Percentiles rank a stretch among this genome's conserved stretches.
Evolutionary conservation across 2,113 vertebrate genomes (phyloP).

Genomic region (Geococcyx californianus): DNA sequence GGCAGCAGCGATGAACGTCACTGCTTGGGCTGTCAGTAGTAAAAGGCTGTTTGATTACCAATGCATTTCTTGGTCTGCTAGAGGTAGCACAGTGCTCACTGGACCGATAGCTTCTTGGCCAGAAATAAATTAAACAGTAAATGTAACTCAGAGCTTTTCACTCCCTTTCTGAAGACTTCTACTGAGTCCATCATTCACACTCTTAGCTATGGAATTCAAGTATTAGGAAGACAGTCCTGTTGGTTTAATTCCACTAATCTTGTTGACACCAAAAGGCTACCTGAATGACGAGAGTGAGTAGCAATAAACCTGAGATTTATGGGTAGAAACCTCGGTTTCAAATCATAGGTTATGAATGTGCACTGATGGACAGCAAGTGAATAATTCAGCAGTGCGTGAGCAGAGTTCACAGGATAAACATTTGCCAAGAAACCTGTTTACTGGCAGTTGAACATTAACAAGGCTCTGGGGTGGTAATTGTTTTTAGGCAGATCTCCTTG

Average conservation of each 20-base stretch:
- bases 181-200: neutral
- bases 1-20: neutral
- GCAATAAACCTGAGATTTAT: neutral
- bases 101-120: neutral
- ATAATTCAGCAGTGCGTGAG: neutral
- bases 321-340: neutral
- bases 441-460: constrained; percentile 37
- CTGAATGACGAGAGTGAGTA: neutral
- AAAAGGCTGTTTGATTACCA: neutral
- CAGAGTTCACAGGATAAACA: neutral
- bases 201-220: neutral
- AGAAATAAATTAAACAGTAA: neutral
- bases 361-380: neutral
- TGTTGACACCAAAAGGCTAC: neutral
- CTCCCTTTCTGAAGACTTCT: neutral
- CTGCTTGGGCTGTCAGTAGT: neutral
- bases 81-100: neutral
- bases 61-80: neutral
- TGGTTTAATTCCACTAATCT: neutral
- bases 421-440: constrained; percentile 1
- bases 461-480: neutral
- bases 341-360: neutral
- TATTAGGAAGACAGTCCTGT: neutral
- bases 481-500: constrained; percentile 9
- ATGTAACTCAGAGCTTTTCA: neutral